phyloP scores from a whole-genome alignment of 2,797 vertebrate species.

The Malacoctenus gilli region DNA sequence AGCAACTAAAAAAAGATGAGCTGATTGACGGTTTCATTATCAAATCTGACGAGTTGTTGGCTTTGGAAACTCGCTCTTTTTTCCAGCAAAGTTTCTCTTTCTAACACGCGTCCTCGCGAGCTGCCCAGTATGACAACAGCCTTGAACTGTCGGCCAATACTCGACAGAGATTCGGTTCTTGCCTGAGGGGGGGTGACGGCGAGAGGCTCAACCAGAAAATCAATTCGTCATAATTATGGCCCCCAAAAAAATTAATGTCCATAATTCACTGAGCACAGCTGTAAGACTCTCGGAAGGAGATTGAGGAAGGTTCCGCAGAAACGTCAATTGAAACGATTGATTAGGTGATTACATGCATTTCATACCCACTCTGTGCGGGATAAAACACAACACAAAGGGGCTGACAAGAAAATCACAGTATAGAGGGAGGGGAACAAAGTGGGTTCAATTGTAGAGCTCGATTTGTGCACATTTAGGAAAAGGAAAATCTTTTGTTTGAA shows the following conservation, averaged over 20 bases:
- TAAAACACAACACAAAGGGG: conserved; percentile 24
- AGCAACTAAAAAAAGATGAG: too few species aligned
- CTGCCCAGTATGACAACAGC: conserved; percentile 36
- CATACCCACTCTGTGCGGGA: conserved; percentile 36
- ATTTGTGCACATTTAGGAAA: too few species aligned
- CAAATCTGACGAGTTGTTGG: too few species aligned
- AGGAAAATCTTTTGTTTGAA: too few species aligned
- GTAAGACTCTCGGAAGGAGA: conserved; percentile 48
- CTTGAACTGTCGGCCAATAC: conserved; percentile 55
- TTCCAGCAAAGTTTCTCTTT: conserved; percentile 41
- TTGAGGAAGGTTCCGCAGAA: conserved; percentile 28
- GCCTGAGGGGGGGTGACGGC: conserved; percentile 44
- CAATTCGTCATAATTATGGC: conserved; percentile 68
- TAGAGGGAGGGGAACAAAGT: conserved; percentile 12
- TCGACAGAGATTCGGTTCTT: conserved; percentile 38
- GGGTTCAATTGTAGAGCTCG: conserved; percentile 20
- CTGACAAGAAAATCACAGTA: conserved; percentile 32
- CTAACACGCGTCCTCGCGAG: conserved; percentile 52
- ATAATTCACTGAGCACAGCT: conserved; percentile 63
- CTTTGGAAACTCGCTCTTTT: conserved; percentile 7
- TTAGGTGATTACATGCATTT: conserved; percentile 51
- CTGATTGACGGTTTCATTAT: too few species aligned
- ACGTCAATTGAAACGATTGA: conserved; percentile 52
- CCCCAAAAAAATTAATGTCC: conserved; percentile 63
- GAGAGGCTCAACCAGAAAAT: conserved; percentile 59